Conservation (phyloP, 2,888 invertebrate species). For the Eretmocerus hayati region DNA sequence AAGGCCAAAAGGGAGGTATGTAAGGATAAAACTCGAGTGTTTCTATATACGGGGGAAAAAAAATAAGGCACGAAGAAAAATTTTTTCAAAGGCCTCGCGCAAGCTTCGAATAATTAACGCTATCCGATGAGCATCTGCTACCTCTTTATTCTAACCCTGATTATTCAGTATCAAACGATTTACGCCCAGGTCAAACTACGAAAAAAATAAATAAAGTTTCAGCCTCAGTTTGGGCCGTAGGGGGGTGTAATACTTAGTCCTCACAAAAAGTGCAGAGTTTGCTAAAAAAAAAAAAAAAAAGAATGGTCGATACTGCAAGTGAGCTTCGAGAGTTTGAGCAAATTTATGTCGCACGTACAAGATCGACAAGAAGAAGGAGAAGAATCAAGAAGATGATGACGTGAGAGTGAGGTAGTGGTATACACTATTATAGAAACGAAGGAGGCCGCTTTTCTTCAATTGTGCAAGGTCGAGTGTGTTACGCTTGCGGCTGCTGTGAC, state of each 20-base stretch:
- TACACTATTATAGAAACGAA: no score
- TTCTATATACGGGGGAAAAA: neutral
- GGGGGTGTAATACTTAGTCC: no score
- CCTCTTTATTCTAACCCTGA: neutral
- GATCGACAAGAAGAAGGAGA: no score
- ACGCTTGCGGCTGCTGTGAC: no score
- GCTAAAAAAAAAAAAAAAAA: conserved; percentile 15
- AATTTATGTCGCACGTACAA: neutral
- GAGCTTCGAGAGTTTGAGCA: neutral
- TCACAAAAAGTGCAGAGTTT: conserved; percentile 1
- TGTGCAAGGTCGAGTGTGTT: conserved; percentile 14
- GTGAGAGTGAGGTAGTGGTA: no score
- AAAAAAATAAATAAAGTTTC: no score
- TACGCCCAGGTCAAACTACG: no score
- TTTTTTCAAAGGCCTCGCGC: neutral
- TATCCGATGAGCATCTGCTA: neutral
- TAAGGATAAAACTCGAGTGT: no score
- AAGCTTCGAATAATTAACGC: neutral
- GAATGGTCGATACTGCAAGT: conserved; percentile 13
- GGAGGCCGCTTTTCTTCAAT: conserved; percentile 12
- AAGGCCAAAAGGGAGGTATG: no score
- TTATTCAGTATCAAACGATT: neutral
- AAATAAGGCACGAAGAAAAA: neutral
- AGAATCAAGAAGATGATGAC: no score
- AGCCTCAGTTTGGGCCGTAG: no score